These are phyloP conservation scores for Ernsta delagoae DNA, from an alignment of 2,888 invertebrate species.

Conservation along the genomic window DNA sequence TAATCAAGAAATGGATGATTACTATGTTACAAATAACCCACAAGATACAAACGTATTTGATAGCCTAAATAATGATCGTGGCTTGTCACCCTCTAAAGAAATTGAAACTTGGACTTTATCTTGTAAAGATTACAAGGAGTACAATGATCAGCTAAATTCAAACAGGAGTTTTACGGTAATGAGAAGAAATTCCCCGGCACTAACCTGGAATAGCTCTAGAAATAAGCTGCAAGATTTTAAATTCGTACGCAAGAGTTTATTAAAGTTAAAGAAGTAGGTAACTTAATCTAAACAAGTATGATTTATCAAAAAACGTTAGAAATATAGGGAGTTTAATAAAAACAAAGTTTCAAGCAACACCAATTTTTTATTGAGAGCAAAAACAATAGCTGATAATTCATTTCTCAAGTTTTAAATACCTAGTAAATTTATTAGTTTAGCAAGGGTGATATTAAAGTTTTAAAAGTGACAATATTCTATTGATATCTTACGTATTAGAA, in stretches of 20 bases:
- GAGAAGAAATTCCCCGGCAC: conserved; percentile 43
- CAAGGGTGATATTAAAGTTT: conserved; percentile 53
- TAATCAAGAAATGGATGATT: conserved; percentile 1
- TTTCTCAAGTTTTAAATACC: conserved; percentile 39
- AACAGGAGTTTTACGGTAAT: conserved; percentile 42
- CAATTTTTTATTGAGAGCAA: conserved; percentile 72
- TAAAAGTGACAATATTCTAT: conserved; percentile 46
- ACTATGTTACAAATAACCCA: background rate
- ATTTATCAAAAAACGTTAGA: no score
- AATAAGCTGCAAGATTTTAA: conserved; percentile 57
- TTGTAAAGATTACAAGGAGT: conserved; percentile 44
- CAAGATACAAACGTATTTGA: conserved; percentile 2
- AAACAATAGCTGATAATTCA: conserved; percentile 65
- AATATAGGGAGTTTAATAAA: no score
- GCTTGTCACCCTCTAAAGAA: conserved; percentile 53
- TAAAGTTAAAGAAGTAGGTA: conserved; percentile 49
- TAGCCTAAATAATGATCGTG: background rate
- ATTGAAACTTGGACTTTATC: conserved; percentile 65
- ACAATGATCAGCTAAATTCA: background rate
- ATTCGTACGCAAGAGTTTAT: conserved; percentile 54
- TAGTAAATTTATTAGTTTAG: conserved; percentile 48
- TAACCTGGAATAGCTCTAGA: conserved; percentile 30
- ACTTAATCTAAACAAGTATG: no score
- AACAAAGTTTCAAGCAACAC: conserved; percentile 68
- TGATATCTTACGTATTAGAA: conserved; percentile 40